Evolutionary conservation across 2,888 invertebrate genomes (phyloP).

Genomic region (Nephrotoma guestfalica): DNA sequence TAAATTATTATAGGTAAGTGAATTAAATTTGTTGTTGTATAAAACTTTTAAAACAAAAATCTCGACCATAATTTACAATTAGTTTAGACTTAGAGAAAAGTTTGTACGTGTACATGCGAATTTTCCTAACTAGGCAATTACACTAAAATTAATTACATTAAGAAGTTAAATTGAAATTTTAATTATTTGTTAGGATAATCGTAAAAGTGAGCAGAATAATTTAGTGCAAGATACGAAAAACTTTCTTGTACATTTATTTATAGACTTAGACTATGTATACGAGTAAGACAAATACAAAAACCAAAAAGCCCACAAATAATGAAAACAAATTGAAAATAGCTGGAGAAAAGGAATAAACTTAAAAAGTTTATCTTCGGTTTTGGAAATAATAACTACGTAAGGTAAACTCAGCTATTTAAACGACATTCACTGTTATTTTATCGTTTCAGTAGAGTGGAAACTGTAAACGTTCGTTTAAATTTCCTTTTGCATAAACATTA

Average conservation of each 20-base stretch:
- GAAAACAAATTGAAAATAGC: background rate
- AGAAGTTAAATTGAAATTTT: background rate
- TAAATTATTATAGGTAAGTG: constrained; percentile 85
- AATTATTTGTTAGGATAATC: background rate
- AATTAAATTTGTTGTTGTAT: background rate
- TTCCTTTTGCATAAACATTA: too few species aligned
- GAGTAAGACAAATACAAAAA: background rate
- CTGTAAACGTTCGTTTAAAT: too few species aligned
- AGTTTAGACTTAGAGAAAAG: background rate
- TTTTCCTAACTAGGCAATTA: background rate
- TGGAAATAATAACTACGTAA: background rate
- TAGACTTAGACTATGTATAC: background rate
- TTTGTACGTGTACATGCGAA: background rate
- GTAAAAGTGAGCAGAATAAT: background rate
- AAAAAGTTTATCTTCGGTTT: background rate
- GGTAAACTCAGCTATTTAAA: too few species aligned
- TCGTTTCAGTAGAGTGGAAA: too few species aligned
- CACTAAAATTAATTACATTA: background rate
- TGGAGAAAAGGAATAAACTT: background rate
- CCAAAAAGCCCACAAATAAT: background rate
- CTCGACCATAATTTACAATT: background rate
- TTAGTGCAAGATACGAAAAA: background rate
- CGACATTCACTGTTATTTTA: too few species aligned
- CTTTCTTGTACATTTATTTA: background rate
- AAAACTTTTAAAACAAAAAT: background rate